phyloP scores from a whole-genome alignment of 2,797 vertebrate genomes.

The Hybognathus amarus region DNA sequence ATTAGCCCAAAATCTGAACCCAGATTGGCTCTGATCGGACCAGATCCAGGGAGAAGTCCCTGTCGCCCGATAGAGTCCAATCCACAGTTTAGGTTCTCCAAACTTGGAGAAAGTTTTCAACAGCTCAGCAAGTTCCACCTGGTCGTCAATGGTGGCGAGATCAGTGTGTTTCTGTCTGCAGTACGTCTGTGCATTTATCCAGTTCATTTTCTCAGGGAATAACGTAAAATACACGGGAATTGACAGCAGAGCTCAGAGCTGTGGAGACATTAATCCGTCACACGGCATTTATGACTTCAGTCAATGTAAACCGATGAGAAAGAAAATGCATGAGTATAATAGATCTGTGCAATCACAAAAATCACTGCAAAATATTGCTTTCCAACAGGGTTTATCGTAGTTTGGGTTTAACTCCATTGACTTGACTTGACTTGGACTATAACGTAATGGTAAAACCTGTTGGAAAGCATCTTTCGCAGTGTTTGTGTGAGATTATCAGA shows the following conservation, averaged over 20 bases:
- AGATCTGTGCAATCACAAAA: too few species aligned
- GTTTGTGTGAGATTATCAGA: too few species aligned
- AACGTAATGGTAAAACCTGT: too few species aligned
- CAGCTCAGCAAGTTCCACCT: not conserved
- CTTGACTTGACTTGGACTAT: too few species aligned
- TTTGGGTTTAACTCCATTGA: too few species aligned
- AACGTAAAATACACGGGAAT: not conserved
- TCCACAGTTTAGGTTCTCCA: not conserved
- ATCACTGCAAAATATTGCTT: too few species aligned
- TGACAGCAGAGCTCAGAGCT: not conserved
- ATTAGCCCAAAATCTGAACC: accelerated
- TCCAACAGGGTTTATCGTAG: too few species aligned
- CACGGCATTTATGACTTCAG: too few species aligned
- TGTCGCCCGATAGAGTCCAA: not conserved
- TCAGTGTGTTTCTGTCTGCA: not conserved
- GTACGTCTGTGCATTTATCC: not conserved
- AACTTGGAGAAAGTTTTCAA: not conserved
- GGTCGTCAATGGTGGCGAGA: not conserved
- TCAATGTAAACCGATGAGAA: too few species aligned
- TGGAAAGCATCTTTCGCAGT: too few species aligned
- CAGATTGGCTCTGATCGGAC: not conserved
- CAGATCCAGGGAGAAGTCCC: not conserved
- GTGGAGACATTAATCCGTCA: not conserved
- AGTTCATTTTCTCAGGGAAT: not conserved
- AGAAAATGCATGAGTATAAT: too few species aligned